These are phyloP conservation scores for Hemicordylus capensis DNA, from an alignment of 2,113 vertebrate species.

Conservation along the genomic window DNA sequence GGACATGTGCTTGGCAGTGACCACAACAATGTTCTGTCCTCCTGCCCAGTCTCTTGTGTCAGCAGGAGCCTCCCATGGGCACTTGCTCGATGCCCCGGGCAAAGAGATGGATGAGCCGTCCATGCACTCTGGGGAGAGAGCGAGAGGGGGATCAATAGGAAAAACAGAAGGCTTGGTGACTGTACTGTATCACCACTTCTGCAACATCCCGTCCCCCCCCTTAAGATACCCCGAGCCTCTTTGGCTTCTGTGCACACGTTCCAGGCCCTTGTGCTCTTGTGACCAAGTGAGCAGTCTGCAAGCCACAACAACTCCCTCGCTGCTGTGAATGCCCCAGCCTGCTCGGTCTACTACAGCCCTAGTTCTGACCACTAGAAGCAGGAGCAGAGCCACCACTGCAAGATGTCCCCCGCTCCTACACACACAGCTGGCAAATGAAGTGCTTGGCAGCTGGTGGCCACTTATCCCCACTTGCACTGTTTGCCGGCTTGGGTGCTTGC, in stretches of 20 bases:
- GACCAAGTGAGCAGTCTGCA: not conserved
- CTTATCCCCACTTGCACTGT: no score
- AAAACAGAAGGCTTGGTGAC: not conserved
- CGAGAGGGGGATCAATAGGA: not conserved
- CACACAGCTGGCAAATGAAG: no score
- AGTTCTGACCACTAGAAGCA: not conserved
- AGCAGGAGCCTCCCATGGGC: not conserved
- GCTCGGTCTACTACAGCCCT: no score
- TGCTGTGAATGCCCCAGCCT: no score
- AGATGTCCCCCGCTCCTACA: no score
- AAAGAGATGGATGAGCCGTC: conserved; percentile 82
- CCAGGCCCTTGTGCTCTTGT: no score
- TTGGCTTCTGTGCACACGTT: not conserved
- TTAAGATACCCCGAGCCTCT: not conserved
- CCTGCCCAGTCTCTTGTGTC: not conserved
- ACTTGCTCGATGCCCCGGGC: conserved; percentile 80
- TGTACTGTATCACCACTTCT: not conserved
- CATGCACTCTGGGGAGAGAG: conserved; percentile 72
- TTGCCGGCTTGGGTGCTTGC: no score
- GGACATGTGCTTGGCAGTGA: not conserved
- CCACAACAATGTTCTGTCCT: not conserved
- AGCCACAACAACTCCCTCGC: not conserved
- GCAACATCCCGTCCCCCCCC: not conserved
- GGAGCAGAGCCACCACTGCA: no score
- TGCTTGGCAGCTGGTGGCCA: no score